Evolutionary conservation across 2,113 vertebrate species (phyloP), one percentile per base, ranked within the genome.

Genomic region (Notechis scutatus): DNA sequence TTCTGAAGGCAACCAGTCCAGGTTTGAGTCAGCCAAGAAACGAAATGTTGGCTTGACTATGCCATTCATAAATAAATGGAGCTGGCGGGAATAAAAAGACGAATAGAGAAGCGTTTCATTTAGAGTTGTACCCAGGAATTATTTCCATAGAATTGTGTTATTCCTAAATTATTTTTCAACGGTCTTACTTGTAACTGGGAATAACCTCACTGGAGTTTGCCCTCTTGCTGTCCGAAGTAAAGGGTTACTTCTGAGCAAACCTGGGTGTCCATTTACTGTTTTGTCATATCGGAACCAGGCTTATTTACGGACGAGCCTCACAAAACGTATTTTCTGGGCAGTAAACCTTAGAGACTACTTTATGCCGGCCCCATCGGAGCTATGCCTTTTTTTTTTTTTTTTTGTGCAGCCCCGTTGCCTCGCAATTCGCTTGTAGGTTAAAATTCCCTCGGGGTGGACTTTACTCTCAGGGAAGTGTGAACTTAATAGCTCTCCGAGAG

Each of bases 401-500:
- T 24, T 29, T 55, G n/a, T 55, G 14, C 6, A 52, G n/a, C 34
- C 55, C 18, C 12, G 1, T 55, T 26, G 26, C 55, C 88, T 39
- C 4, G n/a, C 3, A 9, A 3, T 34, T 39, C 34, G n/a, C 54
- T 24, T 24, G n/a, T 11, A 23, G 54, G 85, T 50, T 50, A 18
- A 50, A 45, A 61, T 15, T 1, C 26, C 86, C 24, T 26, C 54
- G 11, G 29, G 23, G 1, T 14, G 52, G 64, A 18, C 52, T 39
- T 90, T 56, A n/a, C 52, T 89, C 39, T 29, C 52, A n/a, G 88
- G 64, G 57, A 85, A 87, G 61, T 12, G 56, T 8, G 74, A 21
- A 85, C 92, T 91, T 95, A 95, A 95, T 47, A 55, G 95, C 94
- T 91, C 23, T 91, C 94, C 55, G 93, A 95, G 95, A 92, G 96